These are phyloP conservation scores for Bembecia ichneumoniformis DNA, from an alignment of 2,888 invertebrate species.

Conservation along the genomic window DNA sequence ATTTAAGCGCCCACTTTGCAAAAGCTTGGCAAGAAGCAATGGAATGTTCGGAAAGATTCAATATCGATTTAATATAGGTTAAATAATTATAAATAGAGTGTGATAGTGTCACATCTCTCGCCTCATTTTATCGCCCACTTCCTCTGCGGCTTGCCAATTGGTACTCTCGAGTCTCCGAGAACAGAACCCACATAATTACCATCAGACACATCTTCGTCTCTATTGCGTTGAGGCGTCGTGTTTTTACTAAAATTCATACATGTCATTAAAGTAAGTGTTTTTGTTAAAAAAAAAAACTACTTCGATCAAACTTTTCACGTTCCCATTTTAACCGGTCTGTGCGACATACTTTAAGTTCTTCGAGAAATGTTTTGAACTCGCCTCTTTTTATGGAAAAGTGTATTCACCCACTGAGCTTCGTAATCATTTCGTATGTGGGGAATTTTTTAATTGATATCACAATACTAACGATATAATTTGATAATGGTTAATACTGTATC, in stretches of 20 bases:
- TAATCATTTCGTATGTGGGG: too few species aligned
- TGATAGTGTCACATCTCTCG: neutral
- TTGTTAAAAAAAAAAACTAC: slow-evolving; percentile 31
- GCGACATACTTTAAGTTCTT: neutral
- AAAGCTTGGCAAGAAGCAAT: neutral
- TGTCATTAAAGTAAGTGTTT: slow-evolving; percentile 10
- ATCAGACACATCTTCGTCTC: too few species aligned
- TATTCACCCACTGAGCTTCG: too few species aligned
- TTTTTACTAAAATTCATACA: too few species aligned
- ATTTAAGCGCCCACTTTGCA: too few species aligned
- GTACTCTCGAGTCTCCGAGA: slow-evolving; percentile 34
- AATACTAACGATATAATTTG: too few species aligned
- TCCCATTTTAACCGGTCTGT: slow-evolving; percentile 3
- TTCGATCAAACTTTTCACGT: slow-evolving; percentile 25
- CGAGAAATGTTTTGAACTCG: neutral
- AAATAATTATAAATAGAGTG: slow-evolving; percentile 1
- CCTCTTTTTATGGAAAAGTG: too few species aligned
- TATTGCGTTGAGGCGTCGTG: too few species aligned
- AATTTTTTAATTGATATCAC: too few species aligned
- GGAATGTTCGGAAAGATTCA: neutral
- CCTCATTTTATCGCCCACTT: slow-evolving; percentile 29
- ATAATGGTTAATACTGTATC: too few species aligned
- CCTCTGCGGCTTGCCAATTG: slow-evolving; percentile 50
- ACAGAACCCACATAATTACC: neutral
- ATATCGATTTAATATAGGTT: slow-evolving; percentile 3